Evolutionary conservation across 2,797 vertebrate species (phyloP).

Genomic region (Scyliorhinus canicula): DNA sequence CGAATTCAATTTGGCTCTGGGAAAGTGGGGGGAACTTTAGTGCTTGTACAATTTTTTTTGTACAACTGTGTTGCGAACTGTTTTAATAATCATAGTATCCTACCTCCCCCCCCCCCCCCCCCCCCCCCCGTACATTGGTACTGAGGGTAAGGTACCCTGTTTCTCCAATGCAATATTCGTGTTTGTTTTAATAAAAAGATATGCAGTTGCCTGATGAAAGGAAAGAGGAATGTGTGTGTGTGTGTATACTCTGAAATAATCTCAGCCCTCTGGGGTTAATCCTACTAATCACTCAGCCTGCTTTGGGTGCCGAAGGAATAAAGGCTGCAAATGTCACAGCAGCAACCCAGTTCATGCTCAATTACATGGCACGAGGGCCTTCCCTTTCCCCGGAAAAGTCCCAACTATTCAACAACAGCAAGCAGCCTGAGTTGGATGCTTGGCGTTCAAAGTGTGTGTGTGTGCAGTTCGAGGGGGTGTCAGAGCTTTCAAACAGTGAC

Average conservation of each 20-base stretch:
- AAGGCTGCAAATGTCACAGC: no score
- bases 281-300: background rate
- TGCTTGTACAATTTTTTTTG: no score
- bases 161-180: no score
- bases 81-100: no score
- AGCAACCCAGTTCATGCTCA: background rate
- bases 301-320: background rate
- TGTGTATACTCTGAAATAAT: no score
- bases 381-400: no score
- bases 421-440: background rate
- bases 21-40: background rate
- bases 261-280: background rate
- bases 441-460: background rate
- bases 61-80: no score
- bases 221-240: background rate
- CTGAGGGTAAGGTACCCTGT: no score
- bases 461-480: background rate
- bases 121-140: no score
- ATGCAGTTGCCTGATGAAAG: background rate
- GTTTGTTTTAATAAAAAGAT: no score
- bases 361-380: background rate
- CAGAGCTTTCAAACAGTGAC: background rate
- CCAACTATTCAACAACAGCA: background rate
- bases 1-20: background rate
- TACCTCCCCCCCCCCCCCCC: no score